Evolutionary conservation across 2,888 invertebrate species (phyloP).

Genomic region (Synanthedon myopaeformis): DNA sequence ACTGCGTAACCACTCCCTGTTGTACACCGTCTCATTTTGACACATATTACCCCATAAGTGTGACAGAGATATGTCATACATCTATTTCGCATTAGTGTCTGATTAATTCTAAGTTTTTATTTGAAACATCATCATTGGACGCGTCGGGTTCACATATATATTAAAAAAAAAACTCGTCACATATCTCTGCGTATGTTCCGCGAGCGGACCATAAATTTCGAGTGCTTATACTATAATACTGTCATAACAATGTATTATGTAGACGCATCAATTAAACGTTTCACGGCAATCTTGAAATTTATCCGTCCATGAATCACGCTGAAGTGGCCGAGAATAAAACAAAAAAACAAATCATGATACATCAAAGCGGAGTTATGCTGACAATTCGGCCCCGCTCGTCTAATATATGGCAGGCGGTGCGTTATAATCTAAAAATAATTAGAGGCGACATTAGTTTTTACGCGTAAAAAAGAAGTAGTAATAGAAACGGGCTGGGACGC

Average conservation of each 20-base stretch:
- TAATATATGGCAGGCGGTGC: constrained; percentile 66
- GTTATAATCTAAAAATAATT: constrained; percentile 71
- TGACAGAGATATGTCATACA: constrained; percentile 52
- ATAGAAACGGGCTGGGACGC: constrained; percentile 37
- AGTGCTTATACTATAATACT: constrained; percentile 27
- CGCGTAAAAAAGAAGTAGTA: constrained; percentile 63
- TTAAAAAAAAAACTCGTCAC: constrained; percentile 46
- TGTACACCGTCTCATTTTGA: constrained; percentile 39
- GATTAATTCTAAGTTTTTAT: constrained; percentile 65
- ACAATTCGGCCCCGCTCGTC: constrained; percentile 63
- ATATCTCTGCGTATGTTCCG: constrained; percentile 10
- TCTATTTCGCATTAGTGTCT: constrained; percentile 49
- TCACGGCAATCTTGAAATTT: constrained; percentile 57
- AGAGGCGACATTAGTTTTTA: constrained; percentile 69
- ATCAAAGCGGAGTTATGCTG: constrained; percentile 69
- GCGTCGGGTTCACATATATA: constrained; percentile 48
- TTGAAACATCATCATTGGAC: constrained; percentile 45
- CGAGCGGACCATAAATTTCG: constrained; percentile 13
- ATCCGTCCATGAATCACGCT: constrained; percentile 61
- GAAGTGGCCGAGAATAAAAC: constrained; percentile 61
- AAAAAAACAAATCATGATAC: constrained; percentile 50
- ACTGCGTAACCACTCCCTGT: constrained; percentile 55
- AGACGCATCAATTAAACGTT: constrained; percentile 55
- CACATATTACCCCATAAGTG: constrained; percentile 25
- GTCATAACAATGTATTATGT: constrained; percentile 52